These are phyloP conservation scores for Tetranychus truncatus DNA, from an alignment of 2,888 invertebrate species.

Conservation along the genomic window DNA sequence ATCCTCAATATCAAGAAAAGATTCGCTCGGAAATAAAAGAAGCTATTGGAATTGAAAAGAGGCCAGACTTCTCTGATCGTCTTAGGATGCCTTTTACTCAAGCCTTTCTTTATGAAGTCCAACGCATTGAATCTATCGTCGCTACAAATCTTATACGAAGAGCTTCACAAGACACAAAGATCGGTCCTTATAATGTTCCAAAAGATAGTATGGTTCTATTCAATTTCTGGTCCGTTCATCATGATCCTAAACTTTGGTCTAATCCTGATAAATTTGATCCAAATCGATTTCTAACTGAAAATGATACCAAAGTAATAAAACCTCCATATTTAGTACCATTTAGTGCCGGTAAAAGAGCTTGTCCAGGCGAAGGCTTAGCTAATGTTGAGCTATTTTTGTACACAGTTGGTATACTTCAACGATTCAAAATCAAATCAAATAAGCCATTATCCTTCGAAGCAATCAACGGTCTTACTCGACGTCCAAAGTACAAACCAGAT, in stretches of 20 bases:
- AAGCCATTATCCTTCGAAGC: too few species aligned
- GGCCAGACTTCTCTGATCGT: background rate
- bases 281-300: slow-evolving; percentile 5
- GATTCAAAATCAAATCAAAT: background rate
- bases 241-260: background rate
- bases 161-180: background rate
- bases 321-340: slow-evolving; percentile 8
- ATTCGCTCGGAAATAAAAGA: background rate
- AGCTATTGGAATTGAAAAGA: background rate
- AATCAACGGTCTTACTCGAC: too few species aligned
- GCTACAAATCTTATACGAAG: background rate
- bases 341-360: slow-evolving; percentile 11
- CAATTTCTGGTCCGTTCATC: background rate
- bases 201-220: slow-evolving; percentile 5
- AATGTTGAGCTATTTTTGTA: slow-evolving; percentile 2
- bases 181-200: background rate
- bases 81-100: background rate
- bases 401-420: slow-evolving; percentile 6
- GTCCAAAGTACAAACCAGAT: too few species aligned
- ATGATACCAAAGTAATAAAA: background rate
- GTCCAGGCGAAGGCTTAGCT: slow-evolving; percentile 14
- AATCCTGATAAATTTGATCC: slow-evolving; percentile 15
- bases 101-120: background rate
- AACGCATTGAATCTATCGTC: background rate
- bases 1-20: background rate